phyloP scores from a whole-genome alignment of 2,888 invertebrate genomes.

The Coremacera marginata region DNA sequence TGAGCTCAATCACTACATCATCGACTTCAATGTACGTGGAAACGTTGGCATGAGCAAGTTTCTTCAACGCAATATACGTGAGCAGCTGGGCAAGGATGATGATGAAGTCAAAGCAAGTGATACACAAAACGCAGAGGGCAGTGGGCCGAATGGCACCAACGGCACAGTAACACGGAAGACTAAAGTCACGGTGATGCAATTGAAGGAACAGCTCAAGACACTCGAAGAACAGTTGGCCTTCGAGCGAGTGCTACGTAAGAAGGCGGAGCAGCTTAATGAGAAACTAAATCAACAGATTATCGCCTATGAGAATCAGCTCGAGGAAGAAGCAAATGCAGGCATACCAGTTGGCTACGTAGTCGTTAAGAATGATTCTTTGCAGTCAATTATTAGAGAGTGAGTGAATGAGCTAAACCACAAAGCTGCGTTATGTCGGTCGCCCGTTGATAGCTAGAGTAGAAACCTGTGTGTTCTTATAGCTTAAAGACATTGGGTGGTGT shows the following conservation, averaged over 20 bases:
- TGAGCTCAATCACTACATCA: constrained; percentile 76
- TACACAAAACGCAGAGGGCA: constrained; percentile 49
- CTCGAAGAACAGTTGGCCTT: constrained; percentile 75
- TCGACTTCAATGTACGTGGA: constrained; percentile 77
- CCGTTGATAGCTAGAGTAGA: too few relatives aligned
- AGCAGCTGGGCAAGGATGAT: constrained; percentile 69
- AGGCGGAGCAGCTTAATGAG: constrained; percentile 74
- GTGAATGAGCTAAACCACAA: constrained; percentile 35
- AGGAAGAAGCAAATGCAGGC: constrained; percentile 43
- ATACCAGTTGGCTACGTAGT: constrained; percentile 60
- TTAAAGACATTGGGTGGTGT: too few relatives aligned
- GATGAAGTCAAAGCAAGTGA: constrained; percentile 52
- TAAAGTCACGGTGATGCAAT: constrained; percentile 56
- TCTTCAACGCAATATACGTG: constrained; percentile 69
- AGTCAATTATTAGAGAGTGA: constrained; percentile 61
- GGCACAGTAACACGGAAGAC: constrained; percentile 52
- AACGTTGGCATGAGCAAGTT: constrained; percentile 73
- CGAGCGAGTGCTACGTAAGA: constrained; percentile 74
- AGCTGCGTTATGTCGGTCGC: too few relatives aligned
- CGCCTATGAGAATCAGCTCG: constrained; percentile 61
- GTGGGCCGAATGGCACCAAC: constrained; percentile 50
- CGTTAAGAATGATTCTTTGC: constrained; percentile 57
- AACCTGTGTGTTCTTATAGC: too few relatives aligned
- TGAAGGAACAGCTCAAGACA: constrained; percentile 62
- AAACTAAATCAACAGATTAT: constrained; percentile 75